A percentile compares a stretch with the other conserved stretches of the same genome.
Evolutionary conservation across 2,113 vertebrate species (phyloP).

Genomic region (Paraplagusia blochii): DNA sequence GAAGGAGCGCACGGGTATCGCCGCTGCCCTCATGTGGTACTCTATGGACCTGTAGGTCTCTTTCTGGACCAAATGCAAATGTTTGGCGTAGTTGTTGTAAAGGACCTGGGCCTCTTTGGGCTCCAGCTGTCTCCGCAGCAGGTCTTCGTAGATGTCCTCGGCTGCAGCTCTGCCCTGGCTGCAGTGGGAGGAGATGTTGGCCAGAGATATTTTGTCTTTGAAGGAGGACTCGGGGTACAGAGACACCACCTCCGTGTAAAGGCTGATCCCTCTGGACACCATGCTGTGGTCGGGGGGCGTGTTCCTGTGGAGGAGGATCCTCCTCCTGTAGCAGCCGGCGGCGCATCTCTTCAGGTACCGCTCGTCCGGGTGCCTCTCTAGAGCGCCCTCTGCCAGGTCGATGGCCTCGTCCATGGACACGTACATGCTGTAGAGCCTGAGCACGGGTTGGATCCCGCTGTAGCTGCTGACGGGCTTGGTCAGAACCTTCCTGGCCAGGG

Average conservation of each 20-base stretch:
- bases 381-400: constrained; percentile 42
- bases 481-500: constrained; percentile 42
- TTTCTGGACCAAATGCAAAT: constrained; percentile 8
- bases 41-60: constrained; percentile 18
- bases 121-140: constrained; percentile 35
- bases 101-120: constrained; percentile 28
- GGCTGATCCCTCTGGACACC: constrained; percentile 30
- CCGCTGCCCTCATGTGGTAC: constrained; percentile 45
- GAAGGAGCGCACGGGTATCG: constrained; percentile 2
- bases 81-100: constrained; percentile 42
- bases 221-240: constrained; percentile 47
- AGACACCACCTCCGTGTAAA: constrained; percentile 35
- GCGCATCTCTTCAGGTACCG: constrained; percentile 44
- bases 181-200: constrained; percentile 18
- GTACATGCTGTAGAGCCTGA: constrained; percentile 25
- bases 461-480: constrained; percentile 40
- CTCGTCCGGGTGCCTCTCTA: constrained; percentile 41
- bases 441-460: constrained; percentile 46
- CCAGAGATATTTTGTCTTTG: constrained; percentile 17
- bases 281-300: background rate
- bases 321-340: constrained; percentile 43
- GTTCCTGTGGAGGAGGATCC: constrained; percentile 7
- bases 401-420: constrained; percentile 50
- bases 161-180: background rate
- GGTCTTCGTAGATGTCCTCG: constrained; percentile 28